Percentiles rank a stretch among this genome's conserved stretches.
phyloP scores from a whole-genome alignment of 2,797 vertebrate species.

The Streptopelia turtur region DNA sequence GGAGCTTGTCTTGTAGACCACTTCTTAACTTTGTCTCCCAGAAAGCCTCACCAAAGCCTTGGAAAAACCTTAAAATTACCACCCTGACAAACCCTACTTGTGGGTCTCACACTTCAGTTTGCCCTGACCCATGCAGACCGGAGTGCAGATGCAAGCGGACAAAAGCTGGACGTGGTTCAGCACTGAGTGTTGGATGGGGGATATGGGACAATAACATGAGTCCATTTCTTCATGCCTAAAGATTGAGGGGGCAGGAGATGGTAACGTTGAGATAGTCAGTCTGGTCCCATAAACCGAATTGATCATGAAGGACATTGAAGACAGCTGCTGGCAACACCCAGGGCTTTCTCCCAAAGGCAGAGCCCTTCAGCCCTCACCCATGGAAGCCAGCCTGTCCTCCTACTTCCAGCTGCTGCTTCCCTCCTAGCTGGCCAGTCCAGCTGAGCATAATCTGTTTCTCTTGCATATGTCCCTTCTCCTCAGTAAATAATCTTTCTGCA shows the following conservation, averaged over 20 bases:
- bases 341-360: not conserved
- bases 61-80: not conserved
- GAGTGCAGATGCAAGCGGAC: rapidly evolving
- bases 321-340: not conserved
- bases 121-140: not conserved
- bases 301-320: not conserved
- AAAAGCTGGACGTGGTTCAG: not conserved
- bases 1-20: not conserved
- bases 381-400: not conserved
- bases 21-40: not conserved
- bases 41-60: not conserved
- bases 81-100: not conserved
- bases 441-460: not conserved
- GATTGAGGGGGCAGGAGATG: rapidly evolving
- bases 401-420: not conserved
- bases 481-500: not conserved
- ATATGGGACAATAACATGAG: not conserved
- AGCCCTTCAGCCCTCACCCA: rapidly evolving
- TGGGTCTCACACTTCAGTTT: not conserved
- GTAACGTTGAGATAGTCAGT: not conserved
- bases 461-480: not conserved
- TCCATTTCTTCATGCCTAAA: not conserved
- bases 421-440: not conserved
- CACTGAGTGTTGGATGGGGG: too few species aligned
- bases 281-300: not conserved